Base-by-base conservation (phyloP, 2,888 invertebrate species). In the Lingula anatina region DNA sequence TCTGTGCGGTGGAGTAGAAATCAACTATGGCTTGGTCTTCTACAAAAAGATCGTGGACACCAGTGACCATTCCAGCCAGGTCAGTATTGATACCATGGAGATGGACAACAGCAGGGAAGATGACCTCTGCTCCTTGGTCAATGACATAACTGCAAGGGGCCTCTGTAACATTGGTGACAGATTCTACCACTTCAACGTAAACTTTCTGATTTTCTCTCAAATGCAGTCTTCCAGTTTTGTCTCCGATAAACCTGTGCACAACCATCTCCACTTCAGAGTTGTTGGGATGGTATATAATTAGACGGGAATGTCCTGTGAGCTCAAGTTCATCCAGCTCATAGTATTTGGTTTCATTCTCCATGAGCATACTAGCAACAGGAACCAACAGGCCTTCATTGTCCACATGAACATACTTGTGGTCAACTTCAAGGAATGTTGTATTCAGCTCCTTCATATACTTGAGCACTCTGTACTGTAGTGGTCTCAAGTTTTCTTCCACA, bases 291-390 rank as follows among this genome's bases (percentile, higher is more conserved):
- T 61, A 62, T 44, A 67, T 55, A 9, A 62, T 28, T 3, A 63
- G 60, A 31, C 65, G 40, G 9, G 63, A 36, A 28, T 49, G 44
- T 1, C 67, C 67, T 18, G 55, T 51, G 12, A 67, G 56, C 47
- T 65, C 62, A 35, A 64, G 54, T 46, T 65, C 66, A 51, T 66
- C 62, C 50, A 67, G 64, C 46, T 62, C 60, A 50, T 62, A 67
- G 24, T 54, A 40, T 5, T 31, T 47, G 2, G 57, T 57, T 5
- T 60, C 38, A 41, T 56, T 50, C 49, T 65, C 63, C 60, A 62
- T 63, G n/a, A 67, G 49, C 49, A 67, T 49, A 1, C 66, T 64
- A 4, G 64, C 56, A 15, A 55, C 67, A 18, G 60, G 58, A 1
- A 63, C 62, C 26, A 49, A 37, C 5, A 53, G 50, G 0, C 63